phyloP scores from a whole-genome alignment of 2,797 vertebrate genomes.

The Pelochelys cantorii region DNA sequence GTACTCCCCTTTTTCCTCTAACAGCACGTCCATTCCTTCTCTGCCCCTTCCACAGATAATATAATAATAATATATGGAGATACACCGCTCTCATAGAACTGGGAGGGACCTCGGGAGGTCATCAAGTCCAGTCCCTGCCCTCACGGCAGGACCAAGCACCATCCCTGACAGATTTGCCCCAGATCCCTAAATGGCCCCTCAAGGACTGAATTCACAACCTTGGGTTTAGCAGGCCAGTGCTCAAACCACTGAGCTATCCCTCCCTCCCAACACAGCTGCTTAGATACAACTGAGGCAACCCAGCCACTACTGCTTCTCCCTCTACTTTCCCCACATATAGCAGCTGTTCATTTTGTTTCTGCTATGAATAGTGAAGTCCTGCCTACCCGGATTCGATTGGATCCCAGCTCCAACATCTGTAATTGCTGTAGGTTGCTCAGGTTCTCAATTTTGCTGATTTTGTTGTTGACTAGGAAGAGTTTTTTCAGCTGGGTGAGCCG shows the following conservation, averaged over 20 bases:
- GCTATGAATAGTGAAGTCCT: not conserved
- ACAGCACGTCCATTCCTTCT: not conserved
- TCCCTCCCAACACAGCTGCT: no score
- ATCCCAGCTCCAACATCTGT: slow-evolving; percentile 96
- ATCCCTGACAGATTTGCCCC: no score
- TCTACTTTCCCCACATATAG: not conserved
- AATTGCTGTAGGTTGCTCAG: slow-evolving; percentile 88
- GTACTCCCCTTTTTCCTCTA: not conserved
- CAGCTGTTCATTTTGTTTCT: not conserved
- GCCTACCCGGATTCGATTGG: slow-evolving; percentile 96
- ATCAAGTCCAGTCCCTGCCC: no score
- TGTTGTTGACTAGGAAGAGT: slow-evolving; percentile 98
- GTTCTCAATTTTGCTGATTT: slow-evolving; percentile 92
- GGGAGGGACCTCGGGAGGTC: no score
- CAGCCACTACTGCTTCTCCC: not conserved
- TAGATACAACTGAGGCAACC: no score
- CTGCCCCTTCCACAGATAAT: not conserved
- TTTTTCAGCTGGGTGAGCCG: slow-evolving; percentile 89
- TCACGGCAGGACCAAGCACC: no score
- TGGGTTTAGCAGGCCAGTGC: no score
- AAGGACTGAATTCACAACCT: no score
- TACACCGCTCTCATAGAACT: no score
- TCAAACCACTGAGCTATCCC: no score
- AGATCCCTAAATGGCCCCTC: no score
- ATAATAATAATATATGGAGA: no score